These are phyloP conservation scores for Panthera uncia DNA, from an alignment of 2,113 vertebrate species.

Conservation along the genomic window DNA sequence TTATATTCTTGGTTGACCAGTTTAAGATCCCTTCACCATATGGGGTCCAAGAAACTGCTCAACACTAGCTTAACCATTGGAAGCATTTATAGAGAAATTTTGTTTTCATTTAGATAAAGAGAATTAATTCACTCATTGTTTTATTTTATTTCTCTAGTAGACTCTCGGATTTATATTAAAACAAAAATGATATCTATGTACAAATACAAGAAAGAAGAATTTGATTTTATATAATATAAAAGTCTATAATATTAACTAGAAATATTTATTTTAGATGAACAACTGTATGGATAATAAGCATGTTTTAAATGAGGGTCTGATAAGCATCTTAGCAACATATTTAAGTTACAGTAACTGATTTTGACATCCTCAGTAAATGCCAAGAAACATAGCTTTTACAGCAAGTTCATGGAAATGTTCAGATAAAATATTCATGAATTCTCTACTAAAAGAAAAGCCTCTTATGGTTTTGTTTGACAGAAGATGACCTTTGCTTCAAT, in stretches of 20 bases:
- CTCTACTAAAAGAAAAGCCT: conserved; percentile 73
- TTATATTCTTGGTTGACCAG: neutral
- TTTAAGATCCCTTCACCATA: neutral
- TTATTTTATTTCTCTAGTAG: conserved; percentile 27
- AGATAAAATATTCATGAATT: conserved; percentile 83
- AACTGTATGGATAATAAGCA: neutral
- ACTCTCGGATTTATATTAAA: conserved; percentile 16
- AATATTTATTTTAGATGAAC: conserved; percentile 26
- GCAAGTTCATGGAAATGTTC: conserved; percentile 76
- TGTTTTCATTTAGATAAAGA: neutral
- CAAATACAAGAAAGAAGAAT: neutral
- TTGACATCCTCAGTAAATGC: conserved; percentile 78
- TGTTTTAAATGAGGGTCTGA: conserved; percentile 52
- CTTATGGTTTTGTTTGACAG: conserved; percentile 75
- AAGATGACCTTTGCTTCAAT: conserved; percentile 74
- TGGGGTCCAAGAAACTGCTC: neutral
- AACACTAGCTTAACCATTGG: neutral
- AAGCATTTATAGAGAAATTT: neutral
- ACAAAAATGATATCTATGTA: conserved; percentile 30
- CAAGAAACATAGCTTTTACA: conserved; percentile 80
- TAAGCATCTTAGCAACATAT: conserved; percentile 59
- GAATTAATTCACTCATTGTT: neutral
- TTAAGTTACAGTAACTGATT: conserved; percentile 73
- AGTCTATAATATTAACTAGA: conserved; percentile 37
- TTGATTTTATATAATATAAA: neutral